These are phyloP conservation scores for Serinus canaria DNA, from an alignment of 2,113 vertebrate genomes.

Conservation along the genomic window DNA sequence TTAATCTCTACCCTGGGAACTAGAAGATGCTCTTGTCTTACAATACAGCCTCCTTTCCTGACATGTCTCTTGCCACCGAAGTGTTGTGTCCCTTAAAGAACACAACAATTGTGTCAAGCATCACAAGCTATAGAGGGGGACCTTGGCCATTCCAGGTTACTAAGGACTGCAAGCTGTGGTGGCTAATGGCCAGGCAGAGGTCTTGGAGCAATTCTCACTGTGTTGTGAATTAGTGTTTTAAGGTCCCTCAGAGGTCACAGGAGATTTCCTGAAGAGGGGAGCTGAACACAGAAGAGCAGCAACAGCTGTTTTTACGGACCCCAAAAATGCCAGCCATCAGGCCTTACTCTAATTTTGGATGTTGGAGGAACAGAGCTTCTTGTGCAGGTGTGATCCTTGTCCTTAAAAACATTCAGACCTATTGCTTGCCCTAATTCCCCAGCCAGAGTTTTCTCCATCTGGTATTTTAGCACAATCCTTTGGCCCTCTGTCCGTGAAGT, in stretches of 20 bases:
- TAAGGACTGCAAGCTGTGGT: not conserved
- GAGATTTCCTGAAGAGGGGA: accelerated
- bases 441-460: not conserved
- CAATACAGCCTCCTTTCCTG: not conserved
- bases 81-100: accelerated
- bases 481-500: not conserved
- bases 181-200: not conserved
- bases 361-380: not conserved
- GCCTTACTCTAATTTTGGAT: not conserved
- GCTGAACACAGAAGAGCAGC: not conserved
- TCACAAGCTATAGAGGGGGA: not conserved
- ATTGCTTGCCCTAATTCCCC: not conserved
- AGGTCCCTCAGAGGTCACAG: not conserved
- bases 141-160: not conserved
- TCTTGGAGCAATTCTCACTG: not conserved
- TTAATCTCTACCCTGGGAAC: not conserved
- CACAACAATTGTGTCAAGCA: not conserved
- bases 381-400: not conserved
- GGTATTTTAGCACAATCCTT: not conserved
- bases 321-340: not conserved
- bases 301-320: not conserved
- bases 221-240: not conserved
- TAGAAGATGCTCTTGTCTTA: not conserved
- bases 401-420: not conserved
- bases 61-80: not conserved